A percentile compares a stretch with the other conserved stretches of the same genome.
These are phyloP conservation scores for Drosophila mettleri DNA, from an alignment of 2,888 invertebrate genomes.

Conservation along the genomic window DNA sequence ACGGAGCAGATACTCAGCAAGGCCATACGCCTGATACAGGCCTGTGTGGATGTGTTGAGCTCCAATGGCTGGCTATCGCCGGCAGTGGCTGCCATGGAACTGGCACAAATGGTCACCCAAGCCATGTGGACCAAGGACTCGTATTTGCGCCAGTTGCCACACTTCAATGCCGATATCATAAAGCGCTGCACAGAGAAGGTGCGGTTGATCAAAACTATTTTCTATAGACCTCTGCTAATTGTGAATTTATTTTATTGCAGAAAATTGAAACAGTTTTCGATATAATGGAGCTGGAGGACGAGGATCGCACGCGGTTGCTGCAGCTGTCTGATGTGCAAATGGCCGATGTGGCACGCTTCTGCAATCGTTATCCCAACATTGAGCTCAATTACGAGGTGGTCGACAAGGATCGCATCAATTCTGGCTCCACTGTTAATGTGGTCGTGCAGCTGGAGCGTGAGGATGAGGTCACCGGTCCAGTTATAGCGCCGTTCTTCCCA, in stretches of 20 bases:
- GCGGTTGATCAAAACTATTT: not conserved
- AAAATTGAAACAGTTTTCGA: slow-evolving; percentile 91
- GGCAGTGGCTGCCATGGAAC: slow-evolving; percentile 99
- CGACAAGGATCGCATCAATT: slow-evolving; percentile 91
- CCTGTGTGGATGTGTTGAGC: slow-evolving; percentile 97
- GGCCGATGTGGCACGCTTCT: slow-evolving; percentile 99
- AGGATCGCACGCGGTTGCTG: slow-evolving; percentile 91
- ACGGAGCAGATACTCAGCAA: slow-evolving; percentile 94
- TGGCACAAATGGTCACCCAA: slow-evolving; percentile 99
- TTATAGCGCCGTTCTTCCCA: slow-evolving; percentile 99
- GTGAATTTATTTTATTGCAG: slow-evolving; percentile 62
- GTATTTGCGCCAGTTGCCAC: slow-evolving; percentile 98
- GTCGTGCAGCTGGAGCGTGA: slow-evolving; percentile 97
- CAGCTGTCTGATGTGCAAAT: slow-evolving; percentile 94
- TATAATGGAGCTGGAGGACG: slow-evolving; percentile 93
- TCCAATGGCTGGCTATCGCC: slow-evolving; percentile 99
- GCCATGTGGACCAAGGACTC: slow-evolving; percentile 99
- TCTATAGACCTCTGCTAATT: not conserved
- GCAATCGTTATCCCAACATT: slow-evolving; percentile 99
- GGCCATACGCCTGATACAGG: slow-evolving; percentile 94
- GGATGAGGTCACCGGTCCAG: slow-evolving; percentile 98
- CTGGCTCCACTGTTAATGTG: slow-evolving; percentile 95
- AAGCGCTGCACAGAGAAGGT: slow-evolving; percentile 94
- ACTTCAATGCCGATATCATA: slow-evolving; percentile 95
- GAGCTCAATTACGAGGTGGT: slow-evolving; percentile 96